phyloP scores from a whole-genome alignment of 2,113 vertebrate species.

The Phalacrocorax carbo region DNA sequence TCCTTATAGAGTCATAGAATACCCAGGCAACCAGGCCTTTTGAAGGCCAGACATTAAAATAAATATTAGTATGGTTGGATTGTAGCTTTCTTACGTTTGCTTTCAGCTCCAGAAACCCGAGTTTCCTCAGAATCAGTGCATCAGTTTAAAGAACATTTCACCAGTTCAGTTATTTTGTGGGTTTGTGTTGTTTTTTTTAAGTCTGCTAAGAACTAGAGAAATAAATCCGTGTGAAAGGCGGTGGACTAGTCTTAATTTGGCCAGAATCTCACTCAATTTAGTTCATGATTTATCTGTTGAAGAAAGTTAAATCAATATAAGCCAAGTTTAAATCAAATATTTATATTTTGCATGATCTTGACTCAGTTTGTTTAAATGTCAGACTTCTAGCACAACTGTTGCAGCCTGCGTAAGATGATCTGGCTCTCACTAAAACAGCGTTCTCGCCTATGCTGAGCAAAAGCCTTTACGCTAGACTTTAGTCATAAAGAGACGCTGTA shows the following conservation, averaged over 20 bases:
- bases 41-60: background rate
- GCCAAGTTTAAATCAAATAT: slow-evolving; percentile 58
- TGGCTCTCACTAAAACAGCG: background rate
- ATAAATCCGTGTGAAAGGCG: background rate
- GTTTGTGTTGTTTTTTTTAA: background rate
- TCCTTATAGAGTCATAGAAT: background rate
- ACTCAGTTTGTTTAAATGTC: slow-evolving; percentile 48
- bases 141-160: background rate
- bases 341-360: slow-evolving; percentile 51
- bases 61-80: background rate
- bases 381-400: background rate
- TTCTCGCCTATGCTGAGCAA: background rate
- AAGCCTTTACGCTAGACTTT: background rate
- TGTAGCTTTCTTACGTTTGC: background rate
- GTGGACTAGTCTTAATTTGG: background rate
- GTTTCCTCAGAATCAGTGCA: background rate
- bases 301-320: slow-evolving; percentile 35
- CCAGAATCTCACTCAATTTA: slow-evolving; percentile 27
- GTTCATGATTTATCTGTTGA: slow-evolving; percentile 46
- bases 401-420: background rate
- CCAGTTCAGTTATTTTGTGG: background rate
- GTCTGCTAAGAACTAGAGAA: background rate
- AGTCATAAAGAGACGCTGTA: background rate
- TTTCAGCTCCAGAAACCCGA: background rate
- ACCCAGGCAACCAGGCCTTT: background rate